phyloP scores from a whole-genome alignment of 1,140 invertebrate genomes.

The Platyura marginata region DNA sequence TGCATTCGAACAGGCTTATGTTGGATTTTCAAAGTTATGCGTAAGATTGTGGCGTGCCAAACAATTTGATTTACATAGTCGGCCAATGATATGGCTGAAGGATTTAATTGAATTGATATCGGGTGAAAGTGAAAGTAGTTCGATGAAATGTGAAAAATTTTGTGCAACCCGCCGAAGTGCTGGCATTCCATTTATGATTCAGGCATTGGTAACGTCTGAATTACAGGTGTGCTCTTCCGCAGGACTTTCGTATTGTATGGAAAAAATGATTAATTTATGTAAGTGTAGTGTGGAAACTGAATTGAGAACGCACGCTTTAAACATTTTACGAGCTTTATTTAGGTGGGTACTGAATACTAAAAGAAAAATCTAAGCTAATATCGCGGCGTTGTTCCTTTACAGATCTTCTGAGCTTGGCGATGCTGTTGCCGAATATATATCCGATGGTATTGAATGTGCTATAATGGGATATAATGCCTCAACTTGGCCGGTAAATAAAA shows the following conservation, averaged over 20 bases:
- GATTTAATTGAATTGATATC: slow-evolving; percentile 42
- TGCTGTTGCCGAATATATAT: slow-evolving; percentile 48
- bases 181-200: slow-evolving; percentile 75
- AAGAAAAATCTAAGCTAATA: no score
- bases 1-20: slow-evolving; percentile 87
- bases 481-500: slow-evolving; percentile 66
- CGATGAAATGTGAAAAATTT: slow-evolving; percentile 15
- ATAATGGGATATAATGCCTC: slow-evolving; percentile 52
- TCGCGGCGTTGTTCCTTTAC: neutral
- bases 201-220: slow-evolving; percentile 58
- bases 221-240: slow-evolving; percentile 30
- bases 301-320: slow-evolving; percentile 59
- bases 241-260: slow-evolving; percentile 42
- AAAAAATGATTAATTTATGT: slow-evolving; percentile 30
- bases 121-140: slow-evolving; percentile 24
- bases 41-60: slow-evolving; percentile 30
- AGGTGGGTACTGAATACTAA: no score
- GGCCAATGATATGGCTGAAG: slow-evolving; percentile 52
- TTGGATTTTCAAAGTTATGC: slow-evolving; percentile 67
- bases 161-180: slow-evolving; percentile 78
- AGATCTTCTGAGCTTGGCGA: slow-evolving; percentile 58
- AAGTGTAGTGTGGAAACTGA: slow-evolving; percentile 14
- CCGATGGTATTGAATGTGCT: slow-evolving; percentile 49
- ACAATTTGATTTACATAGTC: slow-evolving; percentile 30
- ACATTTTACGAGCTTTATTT: slow-evolving; percentile 67